Base-by-base conservation (phyloP, 2,797 vertebrate species). In the Eutrigla gurnardus region DNA sequence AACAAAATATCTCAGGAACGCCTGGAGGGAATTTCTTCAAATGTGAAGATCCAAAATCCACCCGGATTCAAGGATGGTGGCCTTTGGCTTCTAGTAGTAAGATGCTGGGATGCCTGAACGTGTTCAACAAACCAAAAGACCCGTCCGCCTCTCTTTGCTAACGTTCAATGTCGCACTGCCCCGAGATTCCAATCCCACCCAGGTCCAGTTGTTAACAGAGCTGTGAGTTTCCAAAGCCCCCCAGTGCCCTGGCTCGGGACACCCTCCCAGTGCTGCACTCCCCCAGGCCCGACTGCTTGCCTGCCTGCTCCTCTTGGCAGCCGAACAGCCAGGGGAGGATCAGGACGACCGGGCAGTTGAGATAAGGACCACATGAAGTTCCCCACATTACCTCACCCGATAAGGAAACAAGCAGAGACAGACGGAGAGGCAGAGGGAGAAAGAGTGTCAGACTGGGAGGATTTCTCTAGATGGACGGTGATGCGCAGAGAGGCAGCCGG, bases 331-430 rank as follows among this genome's bases (percentile, higher is more conserved):
- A 92, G 80, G 94, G 94, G 94, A 95, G 95, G 92, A 92, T 92
- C 88, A 81, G 90, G 80, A 90, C 79, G 88, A 93, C 84, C 84
- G 70, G 82, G 81, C 74, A 75, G 92, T 68, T 67, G 84, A 95
- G 95, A 96, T 96, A 95, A 95, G 81, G 79, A 88, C 89, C 84
- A 73, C 93, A 94, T 93, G 89, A 94, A 94, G 94, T 94, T 94
- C 93, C 92, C 90, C 87, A 89, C 93, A 95, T 95, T 95, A 95
- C 93, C 93, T 96, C 95, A 95, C 92, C 92, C 91, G 92, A 95
- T 94, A 95, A 94, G 94, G 92, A 88, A 88, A 88, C 76, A 77
- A 91, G 88, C 84, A 40, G 77, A 78, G 77, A 65, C 43, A 65
- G 63, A 87, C 10, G 4, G 57, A 82, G 75, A 75, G 76, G 37